Percentiles rank a stretch among this genome's conserved stretches.
Conservation (phyloP, 2,113 vertebrate genomes). For the Toxotes jaculatrix region DNA sequence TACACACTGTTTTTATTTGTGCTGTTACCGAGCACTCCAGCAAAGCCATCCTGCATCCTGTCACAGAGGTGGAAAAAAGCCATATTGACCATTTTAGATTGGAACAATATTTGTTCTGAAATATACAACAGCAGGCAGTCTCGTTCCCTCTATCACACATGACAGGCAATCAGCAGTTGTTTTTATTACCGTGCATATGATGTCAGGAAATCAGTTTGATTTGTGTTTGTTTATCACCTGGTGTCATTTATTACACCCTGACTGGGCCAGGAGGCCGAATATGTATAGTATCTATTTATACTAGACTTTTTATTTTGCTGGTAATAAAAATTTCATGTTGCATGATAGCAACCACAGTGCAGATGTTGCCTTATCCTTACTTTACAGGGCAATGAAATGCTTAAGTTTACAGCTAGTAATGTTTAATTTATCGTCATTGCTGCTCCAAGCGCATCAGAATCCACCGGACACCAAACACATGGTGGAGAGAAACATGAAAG, state of each 20-base stretch:
- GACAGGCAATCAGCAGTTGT: constrained; percentile 49
- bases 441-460: constrained; percentile 13
- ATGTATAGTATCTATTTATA: not conserved
- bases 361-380: not conserved
- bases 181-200: constrained; percentile 37
- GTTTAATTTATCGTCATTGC: constrained; percentile 1
- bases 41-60: constrained; percentile 33
- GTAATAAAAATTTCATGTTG: not conserved
- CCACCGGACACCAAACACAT: not conserved
- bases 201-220: constrained; percentile 53
- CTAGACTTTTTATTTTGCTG: constrained; percentile 4
- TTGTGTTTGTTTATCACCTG: constrained; percentile 38
- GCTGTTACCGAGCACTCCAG: constrained; percentile 19
- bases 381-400: not conserved
- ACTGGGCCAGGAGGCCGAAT: not conserved
- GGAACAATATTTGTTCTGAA: constrained; percentile 42
- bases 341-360: not conserved
- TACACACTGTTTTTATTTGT: constrained; percentile 36
- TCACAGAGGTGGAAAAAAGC: constrained; percentile 38
- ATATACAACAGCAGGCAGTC: constrained; percentile 6
- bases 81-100: constrained; percentile 34
- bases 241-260: constrained; percentile 10
- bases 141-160: constrained; percentile 28
- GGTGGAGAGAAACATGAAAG: not conserved
- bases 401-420: not conserved